These are phyloP conservation scores for Siniperca scherzeri DNA, from an alignment of 2,797 vertebrate species.

Conservation along the genomic window DNA sequence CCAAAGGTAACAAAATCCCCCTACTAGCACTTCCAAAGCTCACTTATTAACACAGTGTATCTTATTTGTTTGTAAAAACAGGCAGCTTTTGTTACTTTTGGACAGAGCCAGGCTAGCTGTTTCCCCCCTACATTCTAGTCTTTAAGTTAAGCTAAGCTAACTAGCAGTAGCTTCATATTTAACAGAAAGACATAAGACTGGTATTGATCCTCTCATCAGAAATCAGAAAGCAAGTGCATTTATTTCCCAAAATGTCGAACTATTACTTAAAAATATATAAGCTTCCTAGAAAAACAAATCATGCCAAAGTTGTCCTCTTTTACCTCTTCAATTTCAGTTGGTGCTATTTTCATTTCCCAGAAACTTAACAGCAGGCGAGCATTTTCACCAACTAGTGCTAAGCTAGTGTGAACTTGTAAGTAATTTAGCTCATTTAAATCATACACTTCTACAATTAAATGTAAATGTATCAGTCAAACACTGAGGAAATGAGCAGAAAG, in stretches of 20 bases:
- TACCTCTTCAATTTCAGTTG: neutral
- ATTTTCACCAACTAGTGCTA: neutral
- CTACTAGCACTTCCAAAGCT: neutral
- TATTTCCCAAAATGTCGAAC: neutral
- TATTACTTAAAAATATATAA: neutral
- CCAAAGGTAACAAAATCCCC: neutral
- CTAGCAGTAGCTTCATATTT: neutral
- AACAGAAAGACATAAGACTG: neutral
- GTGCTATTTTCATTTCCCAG: neutral
- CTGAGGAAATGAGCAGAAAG: constrained; percentile 35
- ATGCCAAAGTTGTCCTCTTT: neutral
- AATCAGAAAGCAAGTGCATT: neutral
- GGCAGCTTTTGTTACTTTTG: neutral
- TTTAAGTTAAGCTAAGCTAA: neutral
- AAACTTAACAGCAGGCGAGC: neutral
- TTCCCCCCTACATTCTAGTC: no score
- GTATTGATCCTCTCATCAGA: neutral
- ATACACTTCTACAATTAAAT: constrained; percentile 19
- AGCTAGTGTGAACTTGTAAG: constrained; percentile 15
- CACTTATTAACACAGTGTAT: neutral
- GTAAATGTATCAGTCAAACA: constrained; percentile 24
- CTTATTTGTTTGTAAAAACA: no score
- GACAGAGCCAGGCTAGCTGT: neutral
- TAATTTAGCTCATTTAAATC: constrained; percentile 23
- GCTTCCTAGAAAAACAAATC: neutral